These are phyloP conservation scores for Neodon shergylaensis DNA, from an alignment of 2,113 vertebrate species.

Conservation along the genomic window DNA sequence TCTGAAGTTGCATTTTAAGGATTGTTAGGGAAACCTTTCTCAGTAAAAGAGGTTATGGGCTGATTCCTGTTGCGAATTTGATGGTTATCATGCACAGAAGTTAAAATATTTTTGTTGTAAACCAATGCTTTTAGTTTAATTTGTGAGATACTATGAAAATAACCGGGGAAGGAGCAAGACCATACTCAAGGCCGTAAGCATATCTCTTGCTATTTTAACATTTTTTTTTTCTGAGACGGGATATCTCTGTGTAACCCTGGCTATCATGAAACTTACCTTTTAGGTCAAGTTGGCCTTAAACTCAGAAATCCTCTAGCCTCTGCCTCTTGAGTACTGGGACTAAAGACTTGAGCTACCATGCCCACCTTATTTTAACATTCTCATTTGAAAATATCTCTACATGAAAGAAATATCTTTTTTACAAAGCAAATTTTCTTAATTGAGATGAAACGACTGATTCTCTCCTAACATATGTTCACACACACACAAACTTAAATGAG, in stretches of 20 bases:
- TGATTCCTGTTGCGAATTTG: neutral
- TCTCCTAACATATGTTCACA: neutral
- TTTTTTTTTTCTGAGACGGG: neutral
- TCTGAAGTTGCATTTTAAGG: neutral
- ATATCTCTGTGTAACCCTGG: neutral
- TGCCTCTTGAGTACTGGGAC: neutral
- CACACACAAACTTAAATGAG: neutral
- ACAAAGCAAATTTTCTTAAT: neutral
- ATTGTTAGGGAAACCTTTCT: neutral
- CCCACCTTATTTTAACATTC: neutral
- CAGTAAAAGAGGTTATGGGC: neutral
- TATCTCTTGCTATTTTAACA: neutral
- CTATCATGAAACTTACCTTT: neutral
- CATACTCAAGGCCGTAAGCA: neutral
- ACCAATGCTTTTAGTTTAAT: neutral
- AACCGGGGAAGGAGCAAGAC: neutral
- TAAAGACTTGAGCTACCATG: neutral
- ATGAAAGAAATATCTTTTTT: neutral
- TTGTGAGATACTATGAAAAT: neutral
- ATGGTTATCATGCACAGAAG: neutral
- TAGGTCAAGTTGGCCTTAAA: neutral
- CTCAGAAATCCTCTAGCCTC: neutral
- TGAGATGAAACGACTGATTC: neutral
- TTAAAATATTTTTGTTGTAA: neutral
- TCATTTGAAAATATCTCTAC: neutral